Conservation (phyloP, 2,797 vertebrate genomes). For the Rhyacichthys aspro region DNA sequence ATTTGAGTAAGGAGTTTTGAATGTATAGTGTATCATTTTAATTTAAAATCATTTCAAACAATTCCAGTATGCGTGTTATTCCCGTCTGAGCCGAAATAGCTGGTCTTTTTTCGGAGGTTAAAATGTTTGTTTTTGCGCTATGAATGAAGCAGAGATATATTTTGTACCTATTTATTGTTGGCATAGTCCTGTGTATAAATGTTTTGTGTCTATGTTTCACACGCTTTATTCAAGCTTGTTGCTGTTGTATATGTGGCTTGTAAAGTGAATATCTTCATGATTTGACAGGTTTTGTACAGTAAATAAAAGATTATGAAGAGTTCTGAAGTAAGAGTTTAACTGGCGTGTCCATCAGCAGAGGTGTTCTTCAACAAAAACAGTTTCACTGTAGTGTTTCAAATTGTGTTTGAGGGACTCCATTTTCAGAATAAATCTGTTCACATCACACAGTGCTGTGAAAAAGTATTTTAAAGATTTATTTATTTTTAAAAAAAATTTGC, state of each 20-base stretch:
- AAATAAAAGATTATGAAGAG: slow-evolving; percentile 70
- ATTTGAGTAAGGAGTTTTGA: slow-evolving; percentile 13
- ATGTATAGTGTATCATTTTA: slow-evolving; percentile 19
- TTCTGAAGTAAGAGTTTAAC: too few species aligned
- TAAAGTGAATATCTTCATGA: slow-evolving; percentile 55
- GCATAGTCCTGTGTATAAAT: neutral
- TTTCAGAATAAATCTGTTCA: too few species aligned
- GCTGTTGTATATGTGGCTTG: slow-evolving; percentile 75
- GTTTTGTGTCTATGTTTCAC: neutral
- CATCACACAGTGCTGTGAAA: too few species aligned
- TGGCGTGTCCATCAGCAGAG: too few species aligned
- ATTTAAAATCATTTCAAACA: slow-evolving; percentile 32
- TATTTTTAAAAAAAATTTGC: too few species aligned
- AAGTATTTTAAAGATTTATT: too few species aligned
- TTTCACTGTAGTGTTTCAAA: too few species aligned
- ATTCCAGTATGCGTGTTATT: slow-evolving; percentile 56
- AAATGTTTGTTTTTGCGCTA: slow-evolving; percentile 80
- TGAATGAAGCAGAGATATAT: slow-evolving; percentile 90
- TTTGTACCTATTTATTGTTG: slow-evolving; percentile 98
- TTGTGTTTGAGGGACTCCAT: too few species aligned
- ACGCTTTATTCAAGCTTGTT: neutral
- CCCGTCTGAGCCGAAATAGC: slow-evolving; percentile 88
- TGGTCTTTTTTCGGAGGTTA: slow-evolving; percentile 92
- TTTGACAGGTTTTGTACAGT: slow-evolving; percentile 77
- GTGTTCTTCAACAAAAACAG: too few species aligned